Conservation (phyloP, 2,888 invertebrate genomes). For the Caenorhabditis sp. region DNA sequence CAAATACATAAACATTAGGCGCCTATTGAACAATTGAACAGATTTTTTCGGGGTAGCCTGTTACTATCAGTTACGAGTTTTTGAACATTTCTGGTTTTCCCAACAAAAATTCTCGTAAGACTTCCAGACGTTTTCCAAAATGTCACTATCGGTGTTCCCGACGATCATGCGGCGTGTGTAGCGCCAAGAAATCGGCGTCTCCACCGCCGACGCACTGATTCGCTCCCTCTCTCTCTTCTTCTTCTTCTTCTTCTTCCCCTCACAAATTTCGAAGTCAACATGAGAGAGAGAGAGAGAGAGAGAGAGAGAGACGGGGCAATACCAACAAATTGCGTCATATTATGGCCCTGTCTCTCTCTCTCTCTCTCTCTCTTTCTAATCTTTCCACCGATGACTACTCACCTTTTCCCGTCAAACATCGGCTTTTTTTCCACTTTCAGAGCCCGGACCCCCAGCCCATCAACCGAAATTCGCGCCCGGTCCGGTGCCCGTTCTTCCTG, state of each 20-base stretch:
- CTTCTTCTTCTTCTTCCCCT: not conserved
- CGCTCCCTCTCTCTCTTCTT: constrained; percentile 1
- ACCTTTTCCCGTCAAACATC: not conserved
- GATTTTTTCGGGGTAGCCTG: too few relatives aligned
- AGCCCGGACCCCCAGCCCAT: constrained; percentile 7
- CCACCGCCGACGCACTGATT: not conserved
- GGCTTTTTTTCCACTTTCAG: constrained; percentile 4
- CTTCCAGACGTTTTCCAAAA: too few relatives aligned
- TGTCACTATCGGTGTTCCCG: too few relatives aligned
- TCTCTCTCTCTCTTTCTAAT: not conserved
- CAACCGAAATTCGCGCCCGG: too few relatives aligned
- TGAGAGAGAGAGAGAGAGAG: not conserved
- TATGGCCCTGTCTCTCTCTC: constrained; percentile 5
- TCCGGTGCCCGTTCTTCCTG: not conserved
- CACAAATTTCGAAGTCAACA: not conserved
- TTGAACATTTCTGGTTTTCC: too few relatives aligned
- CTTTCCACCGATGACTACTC: not conserved
- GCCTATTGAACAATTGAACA: too few relatives aligned
- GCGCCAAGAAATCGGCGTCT: constrained; percentile 3
- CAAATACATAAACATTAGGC: too few relatives aligned
- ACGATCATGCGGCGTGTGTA: not conserved
- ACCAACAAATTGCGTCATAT: constrained; percentile 49
- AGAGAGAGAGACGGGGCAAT: not conserved
- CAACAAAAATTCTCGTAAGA: too few relatives aligned
- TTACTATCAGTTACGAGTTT: too few relatives aligned